Evolutionary conservation across 2,113 vertebrate species (phyloP).

Genomic region (Sapayoa aenigma): DNA sequence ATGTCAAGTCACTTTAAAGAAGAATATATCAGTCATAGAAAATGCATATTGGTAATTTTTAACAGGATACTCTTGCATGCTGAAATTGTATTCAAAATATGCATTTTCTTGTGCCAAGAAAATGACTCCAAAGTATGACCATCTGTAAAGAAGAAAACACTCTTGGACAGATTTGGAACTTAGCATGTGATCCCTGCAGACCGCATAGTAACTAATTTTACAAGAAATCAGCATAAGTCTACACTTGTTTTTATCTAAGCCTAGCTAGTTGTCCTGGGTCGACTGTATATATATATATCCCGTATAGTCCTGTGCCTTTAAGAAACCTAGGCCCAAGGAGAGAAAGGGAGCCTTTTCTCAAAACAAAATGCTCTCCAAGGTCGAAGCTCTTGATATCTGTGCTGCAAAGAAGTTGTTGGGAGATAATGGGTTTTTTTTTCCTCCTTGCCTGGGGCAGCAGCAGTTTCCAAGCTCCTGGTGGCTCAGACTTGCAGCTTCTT

Average conservation of each 20-base stretch:
- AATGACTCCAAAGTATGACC: constrained; percentile 6
- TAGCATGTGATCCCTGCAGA: constrained; percentile 24
- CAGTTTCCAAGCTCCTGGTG: no score
- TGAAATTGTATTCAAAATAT: neutral
- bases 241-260: neutral
- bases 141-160: constrained; percentile 48
- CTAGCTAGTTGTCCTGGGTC: no score
- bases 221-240: neutral
- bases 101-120: constrained; percentile 19
- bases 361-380: no score
- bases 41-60: neutral
- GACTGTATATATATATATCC: no score
- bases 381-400: no score
- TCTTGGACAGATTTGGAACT: constrained; percentile 21
- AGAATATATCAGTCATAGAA: neutral
- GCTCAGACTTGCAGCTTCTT: no score
- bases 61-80: neutral
- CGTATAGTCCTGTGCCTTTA: no score
- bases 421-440: no score
- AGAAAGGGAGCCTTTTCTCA: no score
- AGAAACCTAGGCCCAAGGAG: no score
- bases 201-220: constrained; percentile 7
- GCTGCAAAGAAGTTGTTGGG: no score
- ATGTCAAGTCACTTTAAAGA: neutral
- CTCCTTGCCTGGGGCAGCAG: no score